Evolutionary conservation across 1,140 invertebrate species (phyloP).

Genomic region (Contarinia nasturtii): DNA sequence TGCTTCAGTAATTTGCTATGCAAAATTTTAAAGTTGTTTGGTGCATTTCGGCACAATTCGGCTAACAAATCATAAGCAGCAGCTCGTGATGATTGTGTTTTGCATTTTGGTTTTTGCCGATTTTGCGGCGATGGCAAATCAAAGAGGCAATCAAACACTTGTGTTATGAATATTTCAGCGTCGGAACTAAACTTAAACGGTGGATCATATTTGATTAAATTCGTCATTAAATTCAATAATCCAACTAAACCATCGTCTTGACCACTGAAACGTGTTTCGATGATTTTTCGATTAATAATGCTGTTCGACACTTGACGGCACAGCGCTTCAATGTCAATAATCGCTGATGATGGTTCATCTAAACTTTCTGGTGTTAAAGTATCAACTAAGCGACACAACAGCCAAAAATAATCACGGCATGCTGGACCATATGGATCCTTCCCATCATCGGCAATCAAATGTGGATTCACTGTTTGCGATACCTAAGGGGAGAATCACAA

Average conservation of each 20-base stretch:
- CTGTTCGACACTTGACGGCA: conserved; percentile 55
- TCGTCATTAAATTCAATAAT: conserved; percentile 65
- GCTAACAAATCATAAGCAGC: conserved; percentile 79
- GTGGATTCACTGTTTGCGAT: conserved; percentile 31
- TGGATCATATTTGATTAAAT: conserved; percentile 73
- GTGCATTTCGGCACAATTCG: conserved; percentile 63
- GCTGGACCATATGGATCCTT: conserved; percentile 86
- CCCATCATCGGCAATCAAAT: conserved; percentile 48
- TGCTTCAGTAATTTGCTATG: conserved; percentile 67
- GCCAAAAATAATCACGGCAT: conserved; percentile 86
- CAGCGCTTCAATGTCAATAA: conserved; percentile 52
- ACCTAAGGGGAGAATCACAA: too few relatives aligned
- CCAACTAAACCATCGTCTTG: conserved; percentile 85
- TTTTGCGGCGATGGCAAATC: conserved; percentile 69
- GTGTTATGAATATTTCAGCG: conserved; percentile 49
- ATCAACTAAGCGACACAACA: conserved; percentile 72
- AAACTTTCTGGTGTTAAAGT: conserved; percentile 48
- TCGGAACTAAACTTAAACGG: conserved; percentile 64
- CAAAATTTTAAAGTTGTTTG: conserved; percentile 70
- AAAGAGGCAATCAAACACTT: conserved; percentile 76
- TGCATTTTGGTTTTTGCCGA: conserved; percentile 79
- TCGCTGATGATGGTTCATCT: conserved; percentile 30
- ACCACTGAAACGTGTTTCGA: conserved; percentile 60
- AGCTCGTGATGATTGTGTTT: conserved; percentile 69
- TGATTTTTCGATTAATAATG: conserved; percentile 54